phyloP scores from a whole-genome alignment of 2,113 vertebrate genomes.

The Diadophis punctatus region DNA sequence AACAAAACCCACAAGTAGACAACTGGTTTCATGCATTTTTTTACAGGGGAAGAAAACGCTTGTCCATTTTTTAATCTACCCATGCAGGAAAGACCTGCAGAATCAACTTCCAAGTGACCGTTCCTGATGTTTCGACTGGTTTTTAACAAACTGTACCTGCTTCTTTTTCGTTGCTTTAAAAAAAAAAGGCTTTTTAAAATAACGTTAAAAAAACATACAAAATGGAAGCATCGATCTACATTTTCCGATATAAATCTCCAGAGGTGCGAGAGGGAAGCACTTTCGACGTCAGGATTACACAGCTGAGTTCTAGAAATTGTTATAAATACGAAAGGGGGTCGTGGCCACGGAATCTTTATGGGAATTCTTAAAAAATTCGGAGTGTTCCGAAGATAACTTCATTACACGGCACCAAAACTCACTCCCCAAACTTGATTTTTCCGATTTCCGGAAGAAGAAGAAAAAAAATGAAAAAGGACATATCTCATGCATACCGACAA shows the following conservation, averaged over 20 bases:
- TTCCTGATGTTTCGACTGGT: not conserved
- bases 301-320: not conserved
- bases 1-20: not conserved
- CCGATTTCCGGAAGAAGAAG: slow-evolving; percentile 7
- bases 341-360: not conserved
- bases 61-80: not conserved
- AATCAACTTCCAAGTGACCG: not conserved
- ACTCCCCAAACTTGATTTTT: not conserved
- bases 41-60: not conserved
- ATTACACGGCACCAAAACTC: not conserved
- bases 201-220: slow-evolving; percentile 16
- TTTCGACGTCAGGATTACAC: not conserved
- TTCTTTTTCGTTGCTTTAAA: not conserved
- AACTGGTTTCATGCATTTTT: not conserved
- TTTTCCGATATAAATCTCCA: not conserved
- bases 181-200: not conserved
- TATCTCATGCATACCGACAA: slow-evolving; percentile 55
- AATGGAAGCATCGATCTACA: slow-evolving; percentile 28
- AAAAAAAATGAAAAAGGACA: not conserved
- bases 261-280: not conserved
- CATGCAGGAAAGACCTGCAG: not conserved
- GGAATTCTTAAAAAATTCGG: not conserved
- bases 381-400: not conserved
- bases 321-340: slow-evolving; percentile 19
- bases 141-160: not conserved